Base-by-base conservation (phyloP, 2,888 invertebrate genomes). In the Lasioglossum oenotherae region DNA sequence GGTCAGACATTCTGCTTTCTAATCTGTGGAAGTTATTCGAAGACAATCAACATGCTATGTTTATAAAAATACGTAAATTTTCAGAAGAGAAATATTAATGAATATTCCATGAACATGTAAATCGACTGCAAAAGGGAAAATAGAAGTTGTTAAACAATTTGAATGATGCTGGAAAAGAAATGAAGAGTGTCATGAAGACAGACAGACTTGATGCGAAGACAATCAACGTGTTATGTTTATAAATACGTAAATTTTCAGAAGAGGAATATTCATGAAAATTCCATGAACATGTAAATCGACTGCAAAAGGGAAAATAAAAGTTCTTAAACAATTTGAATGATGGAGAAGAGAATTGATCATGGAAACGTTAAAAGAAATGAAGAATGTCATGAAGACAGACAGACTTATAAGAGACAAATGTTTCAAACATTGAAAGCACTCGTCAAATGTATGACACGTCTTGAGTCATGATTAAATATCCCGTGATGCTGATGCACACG, bases 391-490 rank as follows among this genome's bases (percentile, higher is more conserved):
- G 44, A 44, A 44, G 44, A 44, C 14, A 44, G 44, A 44, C 44
- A 12, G 44, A 44, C 14, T 14, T n/a, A 5, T 44, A 12, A 44
- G n/a, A n/a, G 8, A 67, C 46, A 76, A 76, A 67, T 44, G 49
- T n/a, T 46, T 49, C 19, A 60, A 31, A 64, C 14, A 31, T 44
- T 27, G 35, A 27, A 23, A 23, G 19, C 23, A 4, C 4, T 38
- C 27, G 23, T 76, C 41, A 27, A 71, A 31, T 35, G 69, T 77
- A 19, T 44, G 19, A 35, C 35, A 31, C 44, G 64, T 78, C 73
- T 60, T 78, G 85, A 53, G 78, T 78, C 80, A 73, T 67, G 84
- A 87, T 73, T 74, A 72, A 77, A 79, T 57, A 44, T 19, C 19
- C 64, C n/a, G 77, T 27, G 64, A 74, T 69, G 12, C 35, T 16